phyloP scores from a whole-genome alignment of 2,113 vertebrate genomes.

The Ictalurus punctatus region DNA sequence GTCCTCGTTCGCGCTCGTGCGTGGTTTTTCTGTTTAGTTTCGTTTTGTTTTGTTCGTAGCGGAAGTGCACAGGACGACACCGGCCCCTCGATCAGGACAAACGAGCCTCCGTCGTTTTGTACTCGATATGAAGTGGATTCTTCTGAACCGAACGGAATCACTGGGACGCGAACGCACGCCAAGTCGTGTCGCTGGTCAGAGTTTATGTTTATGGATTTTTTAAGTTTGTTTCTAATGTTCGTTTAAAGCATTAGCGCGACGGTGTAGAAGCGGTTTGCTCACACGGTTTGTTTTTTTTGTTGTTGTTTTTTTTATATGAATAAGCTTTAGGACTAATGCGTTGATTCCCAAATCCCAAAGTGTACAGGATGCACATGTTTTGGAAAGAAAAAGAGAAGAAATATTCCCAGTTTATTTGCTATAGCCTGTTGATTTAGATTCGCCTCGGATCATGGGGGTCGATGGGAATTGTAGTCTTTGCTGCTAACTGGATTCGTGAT shows the following conservation, averaged over 20 bases:
- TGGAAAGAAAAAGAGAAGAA: neutral
- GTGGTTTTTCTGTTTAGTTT: slow-evolving; percentile 40
- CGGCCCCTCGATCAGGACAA: slow-evolving; percentile 73
- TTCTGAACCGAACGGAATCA: slow-evolving; percentile 70
- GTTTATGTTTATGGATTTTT: neutral
- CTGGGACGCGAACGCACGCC: slow-evolving; percentile 53
- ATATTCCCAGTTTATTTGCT: neutral
- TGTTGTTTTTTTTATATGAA: neutral
- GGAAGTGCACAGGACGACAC: slow-evolving; percentile 71
- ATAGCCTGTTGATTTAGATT: neutral
- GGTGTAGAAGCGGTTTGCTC: neutral
- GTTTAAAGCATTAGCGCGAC: neutral
- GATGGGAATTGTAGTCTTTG: slow-evolving; percentile 38
- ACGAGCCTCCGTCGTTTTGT: slow-evolving; percentile 74
- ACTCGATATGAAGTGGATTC: slow-evolving; percentile 70
- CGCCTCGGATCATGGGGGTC: neutral
- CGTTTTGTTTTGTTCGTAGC: slow-evolving; percentile 50
- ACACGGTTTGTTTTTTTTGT: neutral
- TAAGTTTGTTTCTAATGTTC: neutral
- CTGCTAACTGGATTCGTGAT: slow-evolving; percentile 29
- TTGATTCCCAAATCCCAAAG: neutral
- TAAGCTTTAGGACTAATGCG: slow-evolving; percentile 25
- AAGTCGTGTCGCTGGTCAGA: neutral
- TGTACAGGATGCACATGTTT: neutral
- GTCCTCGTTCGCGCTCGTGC: slow-evolving; percentile 69